These are phyloP conservation scores for Epinephelus moara DNA, from an alignment of 2,113 vertebrate genomes.

Conservation along the genomic window DNA sequence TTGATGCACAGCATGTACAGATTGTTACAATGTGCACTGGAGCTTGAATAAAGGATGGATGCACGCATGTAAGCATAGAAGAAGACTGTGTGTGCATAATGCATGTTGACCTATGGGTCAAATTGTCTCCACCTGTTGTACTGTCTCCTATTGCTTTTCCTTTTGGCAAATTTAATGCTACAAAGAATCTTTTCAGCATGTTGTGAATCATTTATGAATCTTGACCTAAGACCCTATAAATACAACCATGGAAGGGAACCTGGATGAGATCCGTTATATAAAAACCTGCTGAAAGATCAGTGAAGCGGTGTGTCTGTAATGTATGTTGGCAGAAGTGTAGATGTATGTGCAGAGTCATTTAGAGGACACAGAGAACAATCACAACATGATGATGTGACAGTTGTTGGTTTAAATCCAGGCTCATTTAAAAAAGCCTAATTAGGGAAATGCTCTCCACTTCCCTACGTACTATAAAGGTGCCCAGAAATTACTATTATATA, in stretches of 20 bases:
- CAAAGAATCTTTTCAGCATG: conserved; percentile 34
- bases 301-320: not conserved
- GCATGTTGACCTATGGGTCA: conserved; percentile 53
- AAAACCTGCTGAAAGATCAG: conserved; percentile 17
- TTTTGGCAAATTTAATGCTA: conserved; percentile 36
- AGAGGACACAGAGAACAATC: not conserved
- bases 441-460: too few species aligned
- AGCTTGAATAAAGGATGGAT: conserved; percentile 36
- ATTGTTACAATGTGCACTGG: conserved; percentile 72
- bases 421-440: too few species aligned
- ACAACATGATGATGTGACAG: not conserved
- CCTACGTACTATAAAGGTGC: too few species aligned
- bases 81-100: conserved; percentile 53
- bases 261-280: conserved; percentile 9
- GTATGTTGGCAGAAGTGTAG: not conserved
- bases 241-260: conserved; percentile 4
- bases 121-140: conserved; percentile 51
- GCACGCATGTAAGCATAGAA: conserved; percentile 30
- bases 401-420: not conserved
- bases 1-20: conserved; percentile 53
- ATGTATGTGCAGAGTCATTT: not conserved
- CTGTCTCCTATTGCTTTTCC: conserved; percentile 21
- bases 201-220: conserved; percentile 44
- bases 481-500: too few species aligned
- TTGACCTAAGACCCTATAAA: conserved; percentile 39